These are phyloP conservation scores for Orchesellides sinensis DNA, from an alignment of 2,888 invertebrate species.

Conservation along the genomic window DNA sequence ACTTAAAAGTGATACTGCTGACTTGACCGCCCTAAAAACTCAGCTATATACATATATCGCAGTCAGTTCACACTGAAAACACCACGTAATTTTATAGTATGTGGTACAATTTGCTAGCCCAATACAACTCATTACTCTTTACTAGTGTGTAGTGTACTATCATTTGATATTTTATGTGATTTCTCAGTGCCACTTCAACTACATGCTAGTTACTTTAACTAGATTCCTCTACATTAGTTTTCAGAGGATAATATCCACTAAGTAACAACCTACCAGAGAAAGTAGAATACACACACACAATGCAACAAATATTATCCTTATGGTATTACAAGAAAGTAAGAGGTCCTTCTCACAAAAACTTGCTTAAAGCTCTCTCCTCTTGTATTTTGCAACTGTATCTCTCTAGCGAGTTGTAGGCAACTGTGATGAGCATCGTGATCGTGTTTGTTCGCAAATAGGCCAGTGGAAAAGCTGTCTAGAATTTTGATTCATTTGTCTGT, in stretches of 20 bases:
- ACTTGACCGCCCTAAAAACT: too few species aligned
- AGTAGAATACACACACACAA: too few species aligned
- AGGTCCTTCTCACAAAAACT: too few species aligned
- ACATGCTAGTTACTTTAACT: conserved; percentile 58
- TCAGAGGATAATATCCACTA: conserved; percentile 23
- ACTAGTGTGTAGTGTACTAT: conserved; percentile 42
- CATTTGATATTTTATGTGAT: conserved; percentile 64
- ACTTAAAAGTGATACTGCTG: too few species aligned
- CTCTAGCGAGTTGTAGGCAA: conserved; percentile 37
- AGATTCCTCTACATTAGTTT: conserved; percentile 20
- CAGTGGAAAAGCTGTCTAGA: conserved; percentile 42
- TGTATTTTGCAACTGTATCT: not conserved
- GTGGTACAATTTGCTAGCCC: conserved; percentile 1
- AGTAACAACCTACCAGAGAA: not conserved
- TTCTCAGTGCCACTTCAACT: conserved; percentile 60
- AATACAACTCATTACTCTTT: conserved; percentile 7
- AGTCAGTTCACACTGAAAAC: not conserved
- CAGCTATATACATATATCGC: not conserved
- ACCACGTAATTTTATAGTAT: too few species aligned
- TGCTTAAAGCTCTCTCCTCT: not conserved
- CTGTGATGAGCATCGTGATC: conserved; percentile 38
- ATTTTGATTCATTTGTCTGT: conserved; percentile 41
- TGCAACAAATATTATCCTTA: too few species aligned
- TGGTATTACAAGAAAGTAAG: too few species aligned
- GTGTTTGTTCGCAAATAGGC: conserved; percentile 49